Evolutionary conservation across 2,113 vertebrate species (phyloP), one percentile per base, ranked within the genome.

Genomic region (Campylorhamphus procurvoides): DNA sequence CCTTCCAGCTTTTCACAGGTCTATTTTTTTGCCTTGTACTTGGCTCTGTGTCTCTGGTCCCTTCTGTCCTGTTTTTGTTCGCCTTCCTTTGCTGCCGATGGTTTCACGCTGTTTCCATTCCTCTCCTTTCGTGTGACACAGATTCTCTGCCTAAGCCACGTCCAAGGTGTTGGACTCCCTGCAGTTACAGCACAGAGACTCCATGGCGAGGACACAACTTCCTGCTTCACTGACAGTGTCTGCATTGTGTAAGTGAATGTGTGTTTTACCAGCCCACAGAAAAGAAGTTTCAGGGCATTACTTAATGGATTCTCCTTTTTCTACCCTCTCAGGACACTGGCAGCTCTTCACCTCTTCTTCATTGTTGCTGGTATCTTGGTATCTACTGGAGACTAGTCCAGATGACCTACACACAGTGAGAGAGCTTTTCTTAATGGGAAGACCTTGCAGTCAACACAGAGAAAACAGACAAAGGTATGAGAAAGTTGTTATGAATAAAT

Each of bases 151-250:
- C 79, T 95, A 88, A 94, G 94, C 88, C 85, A 50, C 4, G 1
- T 90, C 92, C 95, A 95, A 96, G 96, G 95, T 97, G 94, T 92
- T 60, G 78, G 75, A 16, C 87, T 90, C 95, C 95, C 95, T 76
- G 82, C 44, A 47, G 96, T 60, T 52, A 59, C 5, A 4, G 78
- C 77, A 40, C 81, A 56, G 84, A 53, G 69, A 35, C 75, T 72
- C 3, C 9, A 37, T 71, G 78, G 71, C 0, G 14, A 95, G 88
- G 94, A 88, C 88, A 86, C 0, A 22, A 67, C 82, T 93, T 95
- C 85, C 95, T 94, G 90, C 94, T 90, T 90, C 3, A 3, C 94
- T 90, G 75, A 77, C 92, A 90, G 75, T 3, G 67, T 33, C 88
- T 73, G 82, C 72, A 66, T 92, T 90, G 90, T 94, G 82, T 80